Percentiles rank a stretch among this genome's conserved stretches.
Evolutionary conservation across 2,888 invertebrate species (phyloP).

Genomic region (Thumatha senex): DNA sequence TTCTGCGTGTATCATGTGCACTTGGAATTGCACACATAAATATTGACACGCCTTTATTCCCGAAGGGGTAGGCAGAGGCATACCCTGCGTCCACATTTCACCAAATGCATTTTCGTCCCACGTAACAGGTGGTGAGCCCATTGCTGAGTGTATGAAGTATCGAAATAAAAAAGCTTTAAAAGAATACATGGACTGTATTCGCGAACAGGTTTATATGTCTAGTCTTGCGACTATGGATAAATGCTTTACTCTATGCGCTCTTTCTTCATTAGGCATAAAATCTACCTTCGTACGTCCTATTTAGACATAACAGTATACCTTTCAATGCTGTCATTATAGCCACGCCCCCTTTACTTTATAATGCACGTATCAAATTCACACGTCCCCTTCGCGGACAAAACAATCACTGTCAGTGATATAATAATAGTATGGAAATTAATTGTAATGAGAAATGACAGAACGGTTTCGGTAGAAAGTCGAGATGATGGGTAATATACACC

Average conservation of each 20-base stretch:
- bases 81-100: no score
- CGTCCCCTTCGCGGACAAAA: slow-evolving; percentile 45
- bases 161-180: no score
- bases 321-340: slow-evolving; percentile 36
- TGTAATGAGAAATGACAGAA: slow-evolving; percentile 7
- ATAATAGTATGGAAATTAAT: slow-evolving; percentile 28
- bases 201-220: no score
- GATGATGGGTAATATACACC: background rate
- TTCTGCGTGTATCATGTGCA: no score
- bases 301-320: background rate
- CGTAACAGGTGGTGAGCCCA: no score
- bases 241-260: background rate
- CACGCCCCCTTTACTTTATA: slow-evolving; percentile 50
- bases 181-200: no score
- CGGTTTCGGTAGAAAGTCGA: background rate
- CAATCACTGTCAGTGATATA: slow-evolving; percentile 32
- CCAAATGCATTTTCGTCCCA: no score
- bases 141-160: no score
- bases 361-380: slow-evolving; percentile 71
- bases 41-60: no score
- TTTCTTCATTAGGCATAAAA: background rate
- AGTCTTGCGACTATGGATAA: background rate
- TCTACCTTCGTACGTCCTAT: background rate
- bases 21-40: no score
- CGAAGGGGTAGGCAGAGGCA: no score